Conservation (phyloP, 92 coral and sea anemone species). For the Palythoa caribaeorum region DNA sequence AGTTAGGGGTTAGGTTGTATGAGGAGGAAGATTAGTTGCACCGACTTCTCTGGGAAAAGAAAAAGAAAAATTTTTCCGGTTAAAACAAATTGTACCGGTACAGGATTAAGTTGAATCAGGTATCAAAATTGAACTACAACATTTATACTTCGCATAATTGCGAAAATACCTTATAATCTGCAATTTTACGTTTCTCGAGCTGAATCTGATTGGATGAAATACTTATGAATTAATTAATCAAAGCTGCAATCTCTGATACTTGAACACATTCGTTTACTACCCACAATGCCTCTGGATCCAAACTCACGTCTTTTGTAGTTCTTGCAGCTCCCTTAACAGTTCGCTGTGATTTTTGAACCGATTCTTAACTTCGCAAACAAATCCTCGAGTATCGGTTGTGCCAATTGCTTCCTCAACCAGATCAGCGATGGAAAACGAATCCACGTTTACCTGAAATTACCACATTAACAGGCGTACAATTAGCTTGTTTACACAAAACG, state of each 20-base stretch:
- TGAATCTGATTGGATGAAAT: too few relatives aligned
- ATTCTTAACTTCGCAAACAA: slow-evolving; percentile 68
- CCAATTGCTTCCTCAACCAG: slow-evolving; percentile 57
- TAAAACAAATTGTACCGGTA: too few relatives aligned
- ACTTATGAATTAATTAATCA: neutral
- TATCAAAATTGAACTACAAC: too few relatives aligned
- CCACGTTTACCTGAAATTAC: slow-evolving; percentile 64
- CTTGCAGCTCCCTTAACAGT: slow-evolving; percentile 64
- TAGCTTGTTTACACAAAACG: neutral
- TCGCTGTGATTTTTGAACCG: slow-evolving; percentile 65
- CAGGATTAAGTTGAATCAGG: too few relatives aligned
- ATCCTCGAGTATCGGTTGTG: slow-evolving; percentile 49
- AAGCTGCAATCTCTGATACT: neutral
- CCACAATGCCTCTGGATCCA: neutral
- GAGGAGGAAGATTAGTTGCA: too few relatives aligned
- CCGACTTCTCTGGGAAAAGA: too few relatives aligned
- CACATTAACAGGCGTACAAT: neutral
- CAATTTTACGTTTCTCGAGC: too few relatives aligned
- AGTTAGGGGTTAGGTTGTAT: too few relatives aligned
- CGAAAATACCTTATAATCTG: too few relatives aligned
- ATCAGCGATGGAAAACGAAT: slow-evolving; percentile 67
- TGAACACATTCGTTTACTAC: too few relatives aligned
- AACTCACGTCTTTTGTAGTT: slow-evolving; percentile 79
- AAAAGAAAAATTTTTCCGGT: too few relatives aligned
- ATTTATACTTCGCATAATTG: too few relatives aligned